Evolutionary conservation across 1,140 invertebrate species (phyloP), one percentile per base, ranked within the genome.

Genomic region (Antheraea pernyi): DNA sequence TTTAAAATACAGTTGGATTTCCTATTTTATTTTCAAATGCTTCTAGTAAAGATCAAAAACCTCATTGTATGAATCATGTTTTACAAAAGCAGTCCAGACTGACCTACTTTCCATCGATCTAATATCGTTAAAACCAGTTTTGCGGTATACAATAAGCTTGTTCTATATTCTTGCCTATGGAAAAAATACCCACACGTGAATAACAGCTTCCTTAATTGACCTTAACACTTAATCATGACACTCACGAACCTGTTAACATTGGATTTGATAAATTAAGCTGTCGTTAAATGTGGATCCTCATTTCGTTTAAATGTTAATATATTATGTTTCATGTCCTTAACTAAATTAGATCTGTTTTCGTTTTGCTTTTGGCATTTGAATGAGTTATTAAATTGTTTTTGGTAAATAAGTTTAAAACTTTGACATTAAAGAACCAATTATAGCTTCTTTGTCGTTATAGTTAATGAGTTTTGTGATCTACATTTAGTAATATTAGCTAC

Each of bases 171-270:
- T 11, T 16, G 16, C 46, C 16, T 53, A 53, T 53, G 16, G 46
- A 53, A 53, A 16, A 53, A 53, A 9, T 53, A 53, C 46, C 46
- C 16, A 53, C 46, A 53, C 46, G 46, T 53, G 46, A 53, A 6
- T 53, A 53, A 53, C 11, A 53, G 16, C 46, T 53, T 53, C 46
- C 16, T 53, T 16, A 13, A 6, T n/a, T 58, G 69, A 37, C 69
- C 69, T 70, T 70, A 70, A 19, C 69, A 66, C 19, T 39, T 70
- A 62, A 72, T n/a, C 16, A 13, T 53, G 46, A 13, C 16, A 53
- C 39, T 62, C 64, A 73, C 64, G 64, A 73, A 67, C 65, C 19
- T 36, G 71, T 66, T 72, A 69, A 69, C 64, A 72, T 69, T 69
- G 42, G 19, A 22, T 10, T 65, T 73, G 42, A 69, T 59, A n/a